Conservation (phyloP, 1,140 invertebrate genomes). For the Belonocnema kinseyi region DNA sequence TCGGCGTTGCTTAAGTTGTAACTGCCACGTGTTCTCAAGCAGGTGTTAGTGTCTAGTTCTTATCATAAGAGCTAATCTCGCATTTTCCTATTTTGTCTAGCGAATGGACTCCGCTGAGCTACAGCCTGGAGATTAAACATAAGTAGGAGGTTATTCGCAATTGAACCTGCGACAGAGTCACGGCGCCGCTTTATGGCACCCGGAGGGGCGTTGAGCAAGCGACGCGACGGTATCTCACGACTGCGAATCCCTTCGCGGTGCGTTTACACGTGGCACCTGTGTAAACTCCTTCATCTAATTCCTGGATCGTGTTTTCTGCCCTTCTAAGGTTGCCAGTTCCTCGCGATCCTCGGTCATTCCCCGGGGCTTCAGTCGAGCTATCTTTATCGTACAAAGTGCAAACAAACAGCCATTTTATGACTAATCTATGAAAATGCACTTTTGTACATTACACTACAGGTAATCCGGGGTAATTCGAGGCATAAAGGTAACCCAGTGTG, state of each 20-base stretch:
- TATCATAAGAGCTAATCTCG: conserved; percentile 13
- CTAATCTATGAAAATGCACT: too few species aligned
- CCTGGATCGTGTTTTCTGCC: conserved; percentile 47
- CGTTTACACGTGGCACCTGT: conserved; percentile 50
- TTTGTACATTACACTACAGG: too few species aligned
- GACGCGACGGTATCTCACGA: conserved; percentile 41
- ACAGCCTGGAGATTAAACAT: background rate
- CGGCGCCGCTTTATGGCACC: conserved; percentile 20
- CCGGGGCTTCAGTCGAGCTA: conserved; percentile 44
- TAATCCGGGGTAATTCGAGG: too few species aligned
- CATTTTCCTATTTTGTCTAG: conserved; percentile 18
- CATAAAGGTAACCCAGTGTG: too few species aligned
- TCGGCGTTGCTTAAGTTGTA: conserved; percentile 21
- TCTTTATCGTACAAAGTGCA: conserved; percentile 48
- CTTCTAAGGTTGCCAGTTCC: conserved; percentile 46
- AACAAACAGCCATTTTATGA: background rate
- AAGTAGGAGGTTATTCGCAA: conserved; percentile 1
- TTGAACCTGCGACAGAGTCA: conserved; percentile 14
- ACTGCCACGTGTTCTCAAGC: background rate
- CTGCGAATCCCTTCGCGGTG: conserved; percentile 43
- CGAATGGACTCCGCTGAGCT: conserved; percentile 10
- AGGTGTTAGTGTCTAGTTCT: background rate
- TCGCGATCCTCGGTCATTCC: conserved; percentile 33
- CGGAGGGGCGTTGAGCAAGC: background rate
- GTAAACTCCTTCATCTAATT: conserved; percentile 50